Base-by-base conservation (phyloP, 2,113 vertebrate species). In the Benitochromis conjunctus region DNA sequence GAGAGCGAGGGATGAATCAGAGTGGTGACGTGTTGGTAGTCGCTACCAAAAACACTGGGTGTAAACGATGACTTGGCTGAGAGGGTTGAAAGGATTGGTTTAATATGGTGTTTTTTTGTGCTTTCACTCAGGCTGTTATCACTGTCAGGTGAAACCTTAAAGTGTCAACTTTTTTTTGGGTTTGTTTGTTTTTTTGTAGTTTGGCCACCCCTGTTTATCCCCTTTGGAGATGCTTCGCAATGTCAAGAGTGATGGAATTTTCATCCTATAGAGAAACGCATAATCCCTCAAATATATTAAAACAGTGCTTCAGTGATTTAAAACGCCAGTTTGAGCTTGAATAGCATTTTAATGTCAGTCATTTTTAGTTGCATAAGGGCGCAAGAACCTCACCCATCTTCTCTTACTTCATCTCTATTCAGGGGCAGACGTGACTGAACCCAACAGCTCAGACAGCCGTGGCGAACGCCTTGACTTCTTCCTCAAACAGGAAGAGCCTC, bases 361-460 rank as follows among this genome's bases (percentile, higher is more conserved):
- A 76, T 14, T 62, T 24, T 77, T 77, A 48, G 31, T n/a, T 36
- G 36, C 31, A 48, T 36, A 71, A 6, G 26, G 55, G 11, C 83
- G 51, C 60, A 29, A 51, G 53, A 71, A 66, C 29, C 81, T 84
- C 60, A 85, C 77, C 58, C 29, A 7, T 83, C 46, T 34, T 57
- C 36, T 85, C 6, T 82, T 66, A 26, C 79, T 51, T 92, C 56
- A 36, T 90, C 46, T 91, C 55, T 83, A 7, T 53, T 4, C 94
- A 98, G 98, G 96, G 85, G 95, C 96, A 1, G 98, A 99, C 3
- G 94, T 96, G 93, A 94, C 96, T 0, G 98, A 99, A 92, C 96
- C 97, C 89, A 96, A 97, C 96, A 96, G 97, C 96, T 97, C 97
- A 0, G 98, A 99, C 92, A 95, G 96, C 94, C 95, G 97, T 1